Evolutionary conservation across 2,888 invertebrate species (phyloP), one percentile per base, ranked within the genome.

Genomic region (Odontocolon sp.): DNA sequence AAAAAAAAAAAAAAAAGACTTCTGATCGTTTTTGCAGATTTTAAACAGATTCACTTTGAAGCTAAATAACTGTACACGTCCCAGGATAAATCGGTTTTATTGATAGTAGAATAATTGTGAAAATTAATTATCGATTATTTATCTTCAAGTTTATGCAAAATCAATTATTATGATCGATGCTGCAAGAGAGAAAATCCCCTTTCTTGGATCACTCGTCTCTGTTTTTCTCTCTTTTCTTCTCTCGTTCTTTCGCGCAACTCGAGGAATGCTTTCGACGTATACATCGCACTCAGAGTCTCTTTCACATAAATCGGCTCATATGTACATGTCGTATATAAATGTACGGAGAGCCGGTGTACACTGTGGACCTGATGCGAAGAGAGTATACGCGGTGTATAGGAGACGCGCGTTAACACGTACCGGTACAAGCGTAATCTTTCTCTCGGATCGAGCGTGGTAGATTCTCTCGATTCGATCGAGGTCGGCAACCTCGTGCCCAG

Each of bases 341-440:
- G 28, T 42, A 64, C 36, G 42, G 2, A 26, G n/a, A 50, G 57
- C 47, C 45, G 26, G 67, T 36, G 33, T 23, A 45, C 56, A 63
- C n/a, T 18, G 54, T 9, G 9, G n/a, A 18, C 8, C 47, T 47
- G 18, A 26, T n/a, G 42, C 3, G 57, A 31, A 14, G 59, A 45
- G 54, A 57, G 5, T 52, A 52, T 18, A 38, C 28, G 52, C 70
- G 64, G 64, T 76, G 75, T 66, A 76, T 59, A 71, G 70, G 66
- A 76, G 70, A 76, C 76, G 80, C 83, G 80, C 85, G 86, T 86
- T 85, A 86, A 86, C 85, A 85, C 85, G 85, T 84, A 83, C 85
- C 81, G 82, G 78, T 81, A 81, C 78, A 84, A 85, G 85, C 84
- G 81, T 85, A 82, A 85, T 85, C 86, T 86, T 81, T 82, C 83